Base-by-base conservation (phyloP, 2,888 invertebrate genomes). In the Hypomecis punctinalis region DNA sequence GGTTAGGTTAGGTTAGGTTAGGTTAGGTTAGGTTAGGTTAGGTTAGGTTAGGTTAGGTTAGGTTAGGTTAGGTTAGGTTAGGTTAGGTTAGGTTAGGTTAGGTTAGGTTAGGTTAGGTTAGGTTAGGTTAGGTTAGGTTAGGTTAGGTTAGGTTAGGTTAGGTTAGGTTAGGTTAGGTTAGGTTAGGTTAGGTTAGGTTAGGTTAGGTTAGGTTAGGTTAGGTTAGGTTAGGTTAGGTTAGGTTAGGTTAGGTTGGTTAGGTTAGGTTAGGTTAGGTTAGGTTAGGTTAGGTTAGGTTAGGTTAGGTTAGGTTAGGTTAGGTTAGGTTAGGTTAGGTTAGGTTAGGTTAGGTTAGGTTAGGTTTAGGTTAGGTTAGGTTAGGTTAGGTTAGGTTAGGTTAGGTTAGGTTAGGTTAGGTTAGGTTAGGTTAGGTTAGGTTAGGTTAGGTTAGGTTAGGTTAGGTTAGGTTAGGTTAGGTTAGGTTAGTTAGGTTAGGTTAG, bases 1-100 rank as follows among this genome's bases (percentile, higher is more conserved):
- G 68, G 68, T 66, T 62, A 68, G 70, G 69, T 69, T 70, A 65
- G 58, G 61, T 61, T 69, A 62, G 64, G 68, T 63, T 60, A 60
- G 66, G 61, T 64, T 63, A 57, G 61, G 49, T 60, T 66, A 56
- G 67, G 67, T 67, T 63, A 63, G 67, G 63, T 66, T 66, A 55
- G 66, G 66, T 66, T 67, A 67, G 63, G 63, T 61, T 36, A 35
- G 35, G 49, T 36, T 49, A 49, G 46, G 46, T 46, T 46, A 65
- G 68, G 68, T 65, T 68, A 65, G 68, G 68, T 65, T 68, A 66
- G 68, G 61, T 61, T 61, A 61, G 61, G 61, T 61, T 61, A 54
- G 61, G 52, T 59, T 62, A 58, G 58, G 58, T 58, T 58, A 58
- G 58, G 58, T 58, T 58, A 48, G 58, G 58, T 58, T 58, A 58